phyloP scores from a whole-genome alignment of 2,888 invertebrate species.

The Lasioglossum pauxillum region DNA sequence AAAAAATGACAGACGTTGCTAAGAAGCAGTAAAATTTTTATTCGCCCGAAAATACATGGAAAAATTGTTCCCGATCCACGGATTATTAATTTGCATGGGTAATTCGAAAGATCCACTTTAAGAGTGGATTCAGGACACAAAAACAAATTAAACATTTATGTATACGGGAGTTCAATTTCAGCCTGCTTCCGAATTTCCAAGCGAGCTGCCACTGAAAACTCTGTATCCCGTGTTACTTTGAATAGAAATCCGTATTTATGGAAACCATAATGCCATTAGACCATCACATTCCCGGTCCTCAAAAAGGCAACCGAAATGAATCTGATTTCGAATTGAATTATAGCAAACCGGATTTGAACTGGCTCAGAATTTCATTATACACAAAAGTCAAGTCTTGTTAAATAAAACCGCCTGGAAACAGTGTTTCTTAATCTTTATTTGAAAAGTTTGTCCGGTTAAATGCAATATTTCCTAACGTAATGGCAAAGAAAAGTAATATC shows the following conservation, averaged over 20 bases:
- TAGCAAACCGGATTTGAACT: background rate
- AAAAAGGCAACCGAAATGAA: background rate
- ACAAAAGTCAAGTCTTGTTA: background rate
- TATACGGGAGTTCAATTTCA: background rate
- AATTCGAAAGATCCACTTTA: background rate
- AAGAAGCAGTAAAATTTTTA: background rate
- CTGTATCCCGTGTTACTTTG: background rate
- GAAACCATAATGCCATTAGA: background rate
- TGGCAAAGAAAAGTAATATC: background rate
- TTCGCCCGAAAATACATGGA: background rate
- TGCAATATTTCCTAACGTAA: background rate
- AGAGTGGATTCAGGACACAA: background rate
- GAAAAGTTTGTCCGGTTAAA: too few species aligned
- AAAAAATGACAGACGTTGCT: background rate
- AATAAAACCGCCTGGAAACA: background rate
- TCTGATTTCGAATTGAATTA: background rate
- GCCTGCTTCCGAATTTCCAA: background rate
- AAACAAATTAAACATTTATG: constrained; percentile 10
- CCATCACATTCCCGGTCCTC: background rate
- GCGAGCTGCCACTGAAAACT: background rate
- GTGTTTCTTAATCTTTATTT: background rate
- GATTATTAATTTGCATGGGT: background rate
- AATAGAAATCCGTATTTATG: background rate
- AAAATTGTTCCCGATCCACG: background rate
- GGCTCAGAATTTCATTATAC: background rate